Base-by-base conservation (phyloP, 37 sponge, comb jelly and placozoan species). In the Halichondria panicea region DNA sequence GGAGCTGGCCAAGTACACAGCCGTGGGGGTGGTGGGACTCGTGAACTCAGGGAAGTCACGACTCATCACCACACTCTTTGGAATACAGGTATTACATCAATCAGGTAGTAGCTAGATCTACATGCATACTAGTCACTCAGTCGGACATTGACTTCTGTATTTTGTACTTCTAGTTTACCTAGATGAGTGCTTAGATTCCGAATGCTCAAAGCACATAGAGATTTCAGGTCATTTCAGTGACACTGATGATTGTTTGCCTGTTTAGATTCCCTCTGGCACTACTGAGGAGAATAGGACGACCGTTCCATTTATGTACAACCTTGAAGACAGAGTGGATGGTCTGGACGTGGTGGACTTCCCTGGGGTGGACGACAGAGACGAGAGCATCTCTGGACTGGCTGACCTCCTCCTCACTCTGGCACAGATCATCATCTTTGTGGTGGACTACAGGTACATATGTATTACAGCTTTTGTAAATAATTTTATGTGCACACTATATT, bases 271-370 rank as follows among this genome's bases (percentile, higher is more conserved):
- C 6, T 43, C 57, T 61, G 85, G 85, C 1, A 84, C 78, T 0
- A 60, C 57, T 40, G 78, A 76, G 55, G 22, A 48, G 31, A 84
- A 84, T 46, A 46, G 85, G 1, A 84, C 85, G 15, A 84, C 85
- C 7, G 72, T 84, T 3, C 85, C 85, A 27, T 61, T 84, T 31
- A 41, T 84, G 61, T 84, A 84, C 72, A 84, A 44, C 52, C 72
- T 84, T 3, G 78, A 71, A n/a, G 63, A 63, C 4, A 63, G 63
- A 2, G 55, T 84, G 13, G 72, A 76, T 19, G 78, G 72, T 30
- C 28, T 84, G 18, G 85, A 84, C 60, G 85, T 84, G 0, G 65
- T 84, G 37, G 85, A 84, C 65, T 84, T 84, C 43, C 85, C 85
- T 37, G 85, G 85, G 32, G 85, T 84, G 71, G 85, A 84, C 50